phyloP scores from a whole-genome alignment of 2,888 invertebrate species.

The Netelia virgata region DNA sequence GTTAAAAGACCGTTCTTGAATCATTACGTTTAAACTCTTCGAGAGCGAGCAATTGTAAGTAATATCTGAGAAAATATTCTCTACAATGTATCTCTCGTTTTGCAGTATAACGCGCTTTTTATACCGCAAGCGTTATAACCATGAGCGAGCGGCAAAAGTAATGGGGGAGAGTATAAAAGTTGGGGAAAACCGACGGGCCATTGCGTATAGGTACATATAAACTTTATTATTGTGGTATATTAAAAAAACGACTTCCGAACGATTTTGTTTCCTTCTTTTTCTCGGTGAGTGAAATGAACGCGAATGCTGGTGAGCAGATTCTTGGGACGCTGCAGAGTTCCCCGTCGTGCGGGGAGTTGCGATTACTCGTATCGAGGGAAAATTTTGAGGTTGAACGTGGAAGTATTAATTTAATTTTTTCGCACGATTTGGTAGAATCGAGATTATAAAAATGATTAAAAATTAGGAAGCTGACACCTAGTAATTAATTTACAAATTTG shows the following conservation, averaged over 20 bases:
- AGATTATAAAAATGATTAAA: too few species aligned
- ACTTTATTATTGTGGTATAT: neutral
- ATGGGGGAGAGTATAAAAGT: slow-evolving; percentile 35
- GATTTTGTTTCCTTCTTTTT: neutral
- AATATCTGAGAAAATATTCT: slow-evolving; percentile 25
- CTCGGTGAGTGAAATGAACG: neutral
- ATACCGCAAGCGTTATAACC: slow-evolving; percentile 33
- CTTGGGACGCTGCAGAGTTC: neutral
- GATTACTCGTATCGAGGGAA: too few species aligned
- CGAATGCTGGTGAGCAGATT: neutral
- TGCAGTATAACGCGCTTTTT: slow-evolving; percentile 5
- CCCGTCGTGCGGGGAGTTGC: neutral
- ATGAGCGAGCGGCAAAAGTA: slow-evolving; percentile 11
- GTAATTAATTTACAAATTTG: too few species aligned
- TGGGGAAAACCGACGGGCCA: slow-evolving; percentile 26
- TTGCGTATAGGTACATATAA: neutral
- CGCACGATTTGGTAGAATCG: too few species aligned
- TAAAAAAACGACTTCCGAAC: neutral
- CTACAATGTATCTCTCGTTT: slow-evolving; percentile 11
- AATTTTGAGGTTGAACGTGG: too few species aligned
- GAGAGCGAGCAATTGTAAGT: slow-evolving; percentile 10
- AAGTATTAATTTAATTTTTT: too few species aligned
- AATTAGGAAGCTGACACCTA: too few species aligned
- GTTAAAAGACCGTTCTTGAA: slow-evolving; percentile 2
- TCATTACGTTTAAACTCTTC: neutral